A percentile compares a stretch with the other conserved stretches of the same genome.
These are phyloP conservation scores for Irena cyanogastra DNA, from an alignment of 2,113 vertebrate species.

Conservation along the genomic window DNA sequence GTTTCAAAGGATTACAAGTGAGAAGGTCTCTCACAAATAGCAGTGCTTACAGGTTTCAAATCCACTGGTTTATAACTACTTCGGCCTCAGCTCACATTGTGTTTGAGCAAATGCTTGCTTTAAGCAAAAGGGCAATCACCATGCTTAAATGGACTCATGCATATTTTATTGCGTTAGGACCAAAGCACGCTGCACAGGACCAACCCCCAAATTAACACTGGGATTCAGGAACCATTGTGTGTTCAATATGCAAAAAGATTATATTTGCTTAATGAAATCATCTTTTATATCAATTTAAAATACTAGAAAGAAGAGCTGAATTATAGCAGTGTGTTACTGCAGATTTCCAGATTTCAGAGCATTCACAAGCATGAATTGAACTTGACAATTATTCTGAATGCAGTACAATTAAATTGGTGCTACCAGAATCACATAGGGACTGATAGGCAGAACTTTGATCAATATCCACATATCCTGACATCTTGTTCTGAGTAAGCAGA, in stretches of 20 bases:
- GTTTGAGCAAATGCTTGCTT: background rate
- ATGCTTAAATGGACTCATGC: background rate
- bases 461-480: background rate
- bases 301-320: background rate
- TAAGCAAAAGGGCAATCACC: background rate
- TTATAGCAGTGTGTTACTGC: background rate
- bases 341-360: background rate
- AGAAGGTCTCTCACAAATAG: background rate
- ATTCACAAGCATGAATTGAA: background rate
- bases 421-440: background rate
- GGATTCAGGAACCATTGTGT: background rate
- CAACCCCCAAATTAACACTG: rapidly evolving
- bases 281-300: background rate
- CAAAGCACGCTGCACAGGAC: background rate
- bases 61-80: background rate
- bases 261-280: background rate
- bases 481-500: background rate
- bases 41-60: background rate
- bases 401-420: background rate
- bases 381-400: background rate
- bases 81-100: background rate
- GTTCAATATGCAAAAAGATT: background rate
- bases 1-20: background rate
- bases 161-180: background rate
- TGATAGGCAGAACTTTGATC: background rate